Evolutionary conservation across 30 jellyfish, hydroid and myxozoan genomes (phyloP), one percentile per base, ranked within the genome.

Genomic region (Aurelia coerulea): DNA sequence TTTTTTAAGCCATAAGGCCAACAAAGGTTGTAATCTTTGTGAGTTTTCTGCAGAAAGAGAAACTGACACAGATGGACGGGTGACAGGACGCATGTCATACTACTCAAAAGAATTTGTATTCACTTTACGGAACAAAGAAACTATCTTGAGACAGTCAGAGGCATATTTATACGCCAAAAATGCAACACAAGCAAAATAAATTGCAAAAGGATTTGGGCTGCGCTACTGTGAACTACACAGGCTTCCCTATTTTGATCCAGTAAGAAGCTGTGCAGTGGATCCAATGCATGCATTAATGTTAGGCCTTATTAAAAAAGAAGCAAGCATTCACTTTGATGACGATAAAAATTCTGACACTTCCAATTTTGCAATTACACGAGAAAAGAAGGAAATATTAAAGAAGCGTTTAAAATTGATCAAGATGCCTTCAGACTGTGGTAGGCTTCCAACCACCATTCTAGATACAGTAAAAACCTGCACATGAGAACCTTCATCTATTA

Each of bases 1-100:
- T 73, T 73, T 34, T 34, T 35, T 73, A 10, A 35, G 68, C 46
- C 84, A 17, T 62, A 50, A 73, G 46, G 69, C 84, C 5, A 73
- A 73, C 31, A 73, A 41, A 50, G 84, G 84, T 3, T 73, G 84
- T 46, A 41, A 50, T 51, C 4, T 73, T 65, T 73, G 84, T 62
- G n/a, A 41, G 0, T 51, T 41, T 51, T 52, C 41, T 42, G 70
- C 84, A 51, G 84, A 73, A 73, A 19, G 69, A 18, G 76, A 66
- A 73, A 7, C 46, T 12, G 49, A 2, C 5, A 7, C n/a, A 10
- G 69, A 35, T 13, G 84, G 68, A 8, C 39, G 49, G 49, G 5
- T 37, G 49, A 37, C 50, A 35, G 68, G 68, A 41, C 46, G 51
- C 41, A 73, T 73, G 84, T 35, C 68, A 42, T 73, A 73, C 51